Evolutionary conservation across 2,888 invertebrate genomes (phyloP).

Genomic region (Acrobasis repandana): DNA sequence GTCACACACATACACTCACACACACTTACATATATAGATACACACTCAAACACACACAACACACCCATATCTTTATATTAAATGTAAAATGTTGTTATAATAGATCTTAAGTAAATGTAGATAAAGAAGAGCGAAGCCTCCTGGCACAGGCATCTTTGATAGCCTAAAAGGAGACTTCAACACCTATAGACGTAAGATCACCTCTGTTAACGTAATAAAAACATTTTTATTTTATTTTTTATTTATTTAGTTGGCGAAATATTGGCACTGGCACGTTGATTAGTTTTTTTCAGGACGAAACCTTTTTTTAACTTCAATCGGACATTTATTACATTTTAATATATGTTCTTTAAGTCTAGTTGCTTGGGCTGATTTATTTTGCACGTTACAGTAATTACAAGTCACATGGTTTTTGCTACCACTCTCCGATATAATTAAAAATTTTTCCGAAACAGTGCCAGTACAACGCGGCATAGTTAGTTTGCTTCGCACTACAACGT

Average conservation of each 20-base stretch:
- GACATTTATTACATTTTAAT: slow-evolving; percentile 3
- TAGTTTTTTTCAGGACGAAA: slow-evolving; percentile 3
- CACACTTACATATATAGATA: too few species aligned
- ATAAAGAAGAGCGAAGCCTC: too few species aligned
- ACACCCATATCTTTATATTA: too few species aligned
- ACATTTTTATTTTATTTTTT: too few species aligned
- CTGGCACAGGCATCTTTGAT: too few species aligned
- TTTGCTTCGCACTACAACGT: slow-evolving; percentile 2
- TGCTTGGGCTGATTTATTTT: not conserved
- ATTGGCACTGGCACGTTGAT: not conserved
- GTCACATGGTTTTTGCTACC: not conserved
- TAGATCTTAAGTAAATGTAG: too few species aligned
- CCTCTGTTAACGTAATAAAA: too few species aligned
- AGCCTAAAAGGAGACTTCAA: too few species aligned
- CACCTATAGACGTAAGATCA: too few species aligned
- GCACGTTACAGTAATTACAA: not conserved
- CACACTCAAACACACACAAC: too few species aligned
- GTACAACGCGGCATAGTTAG: slow-evolving; percentile 1
- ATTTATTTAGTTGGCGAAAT: not conserved
- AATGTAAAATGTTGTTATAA: too few species aligned
- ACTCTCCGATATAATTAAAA: not conserved
- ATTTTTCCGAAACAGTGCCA: not conserved
- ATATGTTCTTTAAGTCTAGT: slow-evolving; percentile 6
- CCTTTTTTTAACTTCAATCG: not conserved
- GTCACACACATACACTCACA: too few species aligned